Evolutionary conservation across 1,140 invertebrate genomes (phyloP).

Genomic region (Globodera ellingtonae): DNA sequence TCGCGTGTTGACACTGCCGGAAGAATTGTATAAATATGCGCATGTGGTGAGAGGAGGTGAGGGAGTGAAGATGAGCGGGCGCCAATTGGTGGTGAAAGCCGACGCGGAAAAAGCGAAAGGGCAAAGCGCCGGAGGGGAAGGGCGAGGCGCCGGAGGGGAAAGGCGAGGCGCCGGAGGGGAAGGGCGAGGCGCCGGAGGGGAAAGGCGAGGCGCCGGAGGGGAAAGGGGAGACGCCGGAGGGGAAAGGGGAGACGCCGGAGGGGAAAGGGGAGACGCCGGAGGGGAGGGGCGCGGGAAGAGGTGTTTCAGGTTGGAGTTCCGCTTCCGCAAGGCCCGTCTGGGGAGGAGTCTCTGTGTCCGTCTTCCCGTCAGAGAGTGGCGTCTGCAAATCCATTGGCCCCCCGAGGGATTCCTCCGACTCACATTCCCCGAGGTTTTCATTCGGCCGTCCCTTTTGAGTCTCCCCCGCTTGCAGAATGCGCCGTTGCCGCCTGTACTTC

Average conservation of each 20-base stretch:
- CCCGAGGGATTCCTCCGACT: not conserved
- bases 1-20: conserved; percentile 9
- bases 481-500: not conserved
- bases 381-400: not conserved
- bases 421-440: not conserved
- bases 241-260: not conserved
- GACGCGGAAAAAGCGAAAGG: not conserved
- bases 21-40: conserved; percentile 21
- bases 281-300: not conserved
- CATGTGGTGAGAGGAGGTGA: not conserved
- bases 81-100: not conserved
- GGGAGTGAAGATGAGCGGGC: not conserved
- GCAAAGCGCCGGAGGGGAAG: too few species aligned
- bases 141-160: not conserved
- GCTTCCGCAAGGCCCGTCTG: not conserved
- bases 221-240: not conserved
- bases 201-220: not conserved
- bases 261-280: too few species aligned
- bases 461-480: not conserved
- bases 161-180: too few species aligned
- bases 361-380: not conserved
- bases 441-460: not conserved
- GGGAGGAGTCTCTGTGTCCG: not conserved
- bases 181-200: not conserved
- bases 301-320: not conserved